phyloP scores from a whole-genome alignment of 2,888 invertebrate species.

The Netelia virgata region DNA sequence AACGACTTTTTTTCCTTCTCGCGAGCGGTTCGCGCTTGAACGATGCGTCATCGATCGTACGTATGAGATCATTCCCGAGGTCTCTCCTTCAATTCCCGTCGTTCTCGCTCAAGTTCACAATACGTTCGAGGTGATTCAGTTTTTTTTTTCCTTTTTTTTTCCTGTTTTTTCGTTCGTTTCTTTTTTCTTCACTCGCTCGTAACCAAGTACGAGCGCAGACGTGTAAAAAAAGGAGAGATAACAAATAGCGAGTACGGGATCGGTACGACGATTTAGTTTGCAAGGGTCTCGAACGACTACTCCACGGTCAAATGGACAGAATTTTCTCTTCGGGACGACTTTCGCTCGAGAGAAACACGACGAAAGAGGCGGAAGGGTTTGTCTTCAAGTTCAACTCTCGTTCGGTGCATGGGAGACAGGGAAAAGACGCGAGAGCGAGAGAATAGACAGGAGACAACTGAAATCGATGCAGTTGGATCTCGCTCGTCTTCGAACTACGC shows the following conservation, averaged over 20 bases:
- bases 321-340: conserved; percentile 29
- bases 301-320: conserved; percentile 41
- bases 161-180: conserved; percentile 5
- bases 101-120: conserved; percentile 61
- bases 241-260: conserved; percentile 17
- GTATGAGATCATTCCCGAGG: conserved; percentile 55
- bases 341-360: conserved; percentile 39
- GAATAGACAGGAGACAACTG: conserved; percentile 49
- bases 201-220: neutral
- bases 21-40: conserved; percentile 5
- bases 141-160: neutral
- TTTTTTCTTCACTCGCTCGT: neutral
- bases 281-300: conserved; percentile 43
- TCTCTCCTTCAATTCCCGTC: conserved; percentile 28
- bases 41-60: conserved; percentile 64
- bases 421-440: conserved; percentile 43
- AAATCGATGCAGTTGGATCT: conserved; percentile 37
- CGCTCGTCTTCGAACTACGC: conserved; percentile 49
- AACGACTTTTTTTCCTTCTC: conserved; percentile 52
- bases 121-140: conserved; percentile 44
- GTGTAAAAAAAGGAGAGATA: conserved; percentile 21
- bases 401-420: conserved; percentile 26
- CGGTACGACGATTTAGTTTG: conserved; percentile 20
- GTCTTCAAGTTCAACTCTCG: conserved; percentile 48
- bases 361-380: conserved; percentile 38